A percentile compares a stretch with the other conserved stretches of the same genome.
Evolutionary conservation across 2,888 invertebrate genomes (phyloP).

Genomic region (Lydus trimaculatus): DNA sequence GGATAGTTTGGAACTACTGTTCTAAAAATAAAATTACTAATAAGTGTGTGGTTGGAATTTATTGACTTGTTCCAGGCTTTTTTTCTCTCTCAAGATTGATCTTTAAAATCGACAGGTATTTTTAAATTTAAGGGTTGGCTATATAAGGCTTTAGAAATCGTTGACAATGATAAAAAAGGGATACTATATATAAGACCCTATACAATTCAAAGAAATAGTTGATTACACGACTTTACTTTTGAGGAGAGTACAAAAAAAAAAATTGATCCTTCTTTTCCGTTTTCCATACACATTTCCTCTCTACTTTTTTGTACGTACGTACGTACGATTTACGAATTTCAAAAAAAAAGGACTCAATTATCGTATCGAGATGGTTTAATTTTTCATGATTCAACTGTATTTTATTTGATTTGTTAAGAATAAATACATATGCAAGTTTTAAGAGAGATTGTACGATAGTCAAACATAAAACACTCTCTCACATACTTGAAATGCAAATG

Average conservation of each 20-base stretch:
- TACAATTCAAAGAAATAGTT: neutral
- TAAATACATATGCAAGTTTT: neutral
- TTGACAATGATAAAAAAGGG: neutral
- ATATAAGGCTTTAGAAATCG: neutral
- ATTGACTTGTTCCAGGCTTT: neutral
- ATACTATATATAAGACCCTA: neutral
- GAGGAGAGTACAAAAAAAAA: neutral
- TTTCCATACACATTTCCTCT: neutral
- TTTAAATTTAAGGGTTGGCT: neutral
- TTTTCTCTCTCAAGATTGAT: too few species aligned
- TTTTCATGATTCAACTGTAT: too few species aligned
- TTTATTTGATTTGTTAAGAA: neutral
- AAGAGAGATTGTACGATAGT: slow-evolving; percentile 2
- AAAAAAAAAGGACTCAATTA: too few species aligned
- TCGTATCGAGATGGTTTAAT: too few species aligned
- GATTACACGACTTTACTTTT: neutral
- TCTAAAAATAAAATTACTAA: too few species aligned
- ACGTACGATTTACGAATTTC: too few species aligned
- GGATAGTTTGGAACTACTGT: slow-evolving; percentile 1
- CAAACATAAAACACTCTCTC: neutral
- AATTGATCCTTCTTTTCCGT: neutral
- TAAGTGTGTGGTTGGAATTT: neutral
- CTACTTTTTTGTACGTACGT: too few species aligned
- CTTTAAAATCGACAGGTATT: neutral
- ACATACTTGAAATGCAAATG: slow-evolving; percentile 16